Conservation (phyloP, 2,888 invertebrate species). For the Sminthurides aquaticus region DNA sequence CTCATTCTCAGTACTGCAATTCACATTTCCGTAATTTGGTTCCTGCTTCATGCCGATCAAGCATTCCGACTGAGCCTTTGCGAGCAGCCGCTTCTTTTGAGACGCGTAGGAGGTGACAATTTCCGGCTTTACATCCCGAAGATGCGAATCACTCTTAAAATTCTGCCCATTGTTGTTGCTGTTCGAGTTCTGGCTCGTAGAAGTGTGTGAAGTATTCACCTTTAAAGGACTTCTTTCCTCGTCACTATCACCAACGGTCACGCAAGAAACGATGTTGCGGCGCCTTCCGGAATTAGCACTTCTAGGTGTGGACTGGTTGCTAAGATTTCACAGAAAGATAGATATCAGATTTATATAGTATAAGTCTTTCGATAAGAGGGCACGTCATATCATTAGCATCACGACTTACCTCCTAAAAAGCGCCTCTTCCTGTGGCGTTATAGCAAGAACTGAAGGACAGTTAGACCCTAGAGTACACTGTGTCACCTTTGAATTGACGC, state of each 20-base stretch:
- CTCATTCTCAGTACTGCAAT: constrained; percentile 25
- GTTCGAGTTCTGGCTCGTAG: constrained; percentile 1
- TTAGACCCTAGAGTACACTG: constrained; percentile 43
- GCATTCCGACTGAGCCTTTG: constrained; percentile 74
- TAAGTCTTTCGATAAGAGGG: not conserved
- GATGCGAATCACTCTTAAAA: constrained; percentile 15
- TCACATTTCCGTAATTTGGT: constrained; percentile 23
- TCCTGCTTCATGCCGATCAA: constrained; percentile 44
- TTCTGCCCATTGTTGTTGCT: constrained; percentile 12
- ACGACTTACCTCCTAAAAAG: constrained; percentile 43
- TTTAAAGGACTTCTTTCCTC: constrained; percentile 56
- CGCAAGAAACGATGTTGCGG: constrained; percentile 65
- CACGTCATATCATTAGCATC: not conserved
- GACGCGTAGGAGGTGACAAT: constrained; percentile 49
- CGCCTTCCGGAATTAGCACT: constrained; percentile 36
- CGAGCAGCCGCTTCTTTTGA: constrained; percentile 80
- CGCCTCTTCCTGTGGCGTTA: constrained; percentile 44
- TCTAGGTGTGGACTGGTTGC: constrained; percentile 41
- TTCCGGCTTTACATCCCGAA: constrained; percentile 41
- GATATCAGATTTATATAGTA: not conserved
- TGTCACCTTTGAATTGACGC: constrained; percentile 42
- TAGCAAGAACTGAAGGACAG: constrained; percentile 44
- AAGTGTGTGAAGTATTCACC: constrained; percentile 20
- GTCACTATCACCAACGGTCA: constrained; percentile 68
- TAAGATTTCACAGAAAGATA: constrained; percentile 13